Evolutionary conservation across 2,113 vertebrate genomes (phyloP), one percentile per base, ranked within the genome.

Genomic region (Dascyllus trimaculatus): DNA sequence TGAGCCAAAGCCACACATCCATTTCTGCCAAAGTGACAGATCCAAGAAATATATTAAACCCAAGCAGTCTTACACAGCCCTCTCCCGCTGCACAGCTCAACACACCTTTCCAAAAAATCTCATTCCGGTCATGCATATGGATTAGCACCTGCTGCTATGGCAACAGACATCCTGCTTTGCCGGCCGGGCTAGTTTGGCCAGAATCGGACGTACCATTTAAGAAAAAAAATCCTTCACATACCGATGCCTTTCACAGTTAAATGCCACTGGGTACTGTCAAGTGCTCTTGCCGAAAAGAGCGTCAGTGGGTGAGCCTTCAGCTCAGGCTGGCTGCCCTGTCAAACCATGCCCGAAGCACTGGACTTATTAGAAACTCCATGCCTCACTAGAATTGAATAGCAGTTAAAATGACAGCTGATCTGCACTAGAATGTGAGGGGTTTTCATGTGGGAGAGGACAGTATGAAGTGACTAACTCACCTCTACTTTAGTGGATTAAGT

Each of bases 141-240:
- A 84, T 71, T 66, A 71, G 35, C 60, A 58, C 75, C 81, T 48
- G 88, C 80, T 86, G 15, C 85, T 65, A 82, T 84, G 69, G 81
- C 68, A 86, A 84, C 85, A 61, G 60, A 45, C n/a, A 35, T 0
- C 48, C 53, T 25, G 2, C 54, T 73, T 76, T n/a, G 1, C 63
- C 7, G 0, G 61, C 29, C 61, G 25, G 75, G 68, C 32, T 64
- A 59, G 61, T 71, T 78, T 72, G 62, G 62, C 72, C 56, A 61
- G 56, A 69, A 54, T 25, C 53, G 69, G 71, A 70, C 4, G 4
- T 24, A 43, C 18, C 66, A n/a, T 85, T 82, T 8, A 19, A 22
- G 22, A 22, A 54, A 38, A 49, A 25, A 49, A 60, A 64, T 11
- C 61, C 65, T 69, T 81, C 70, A 78, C 73, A 78, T 72, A 4